These are phyloP conservation scores for Coranthus polyacanthus DNA, from an alignment of 2,797 vertebrate species.

Conservation along the genomic window DNA sequence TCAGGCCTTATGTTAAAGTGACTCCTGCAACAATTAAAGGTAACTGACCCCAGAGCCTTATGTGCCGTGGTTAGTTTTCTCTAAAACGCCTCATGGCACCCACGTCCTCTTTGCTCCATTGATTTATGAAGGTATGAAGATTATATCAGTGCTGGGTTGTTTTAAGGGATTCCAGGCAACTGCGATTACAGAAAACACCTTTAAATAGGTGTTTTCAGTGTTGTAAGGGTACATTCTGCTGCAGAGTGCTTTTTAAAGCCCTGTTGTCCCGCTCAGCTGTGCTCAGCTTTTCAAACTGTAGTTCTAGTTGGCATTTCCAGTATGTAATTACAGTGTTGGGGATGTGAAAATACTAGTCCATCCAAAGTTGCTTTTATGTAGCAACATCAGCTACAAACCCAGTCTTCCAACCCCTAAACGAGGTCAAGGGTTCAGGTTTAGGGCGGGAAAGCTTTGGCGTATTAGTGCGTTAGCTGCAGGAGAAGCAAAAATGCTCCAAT, in stretches of 20 bases:
- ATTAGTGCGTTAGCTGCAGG: constrained; percentile 21
- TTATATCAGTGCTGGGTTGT: constrained; percentile 13
- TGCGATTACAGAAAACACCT: constrained; percentile 36
- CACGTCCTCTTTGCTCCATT: constrained; percentile 16
- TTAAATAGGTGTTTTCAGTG: constrained; percentile 37
- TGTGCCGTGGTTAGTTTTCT: constrained; percentile 25
- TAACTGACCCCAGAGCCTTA: constrained; percentile 25
- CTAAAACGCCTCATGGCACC: constrained; percentile 34
- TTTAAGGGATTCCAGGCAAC: constrained; percentile 21
- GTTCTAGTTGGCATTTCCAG: constrained; percentile 40
- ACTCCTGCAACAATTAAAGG: constrained; percentile 24
- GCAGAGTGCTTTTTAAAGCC: constrained; percentile 3
- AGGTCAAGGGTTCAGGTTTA: constrained; percentile 65
- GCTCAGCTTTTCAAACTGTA: constrained; percentile 43
- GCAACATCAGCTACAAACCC: constrained; percentile 21
- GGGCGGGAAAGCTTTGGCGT: constrained; percentile 35
- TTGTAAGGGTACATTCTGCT: constrained; percentile 24
- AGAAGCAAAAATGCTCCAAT: constrained; percentile 16
- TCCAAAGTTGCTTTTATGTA: constrained; percentile 22
- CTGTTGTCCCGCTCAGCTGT: constrained; percentile 31
- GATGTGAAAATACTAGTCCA: constrained; percentile 52
- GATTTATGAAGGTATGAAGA: constrained; percentile 40
- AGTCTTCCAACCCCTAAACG: constrained; percentile 10
- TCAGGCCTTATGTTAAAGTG: constrained; percentile 36
- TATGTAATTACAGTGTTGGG: constrained; percentile 55